Evolutionary conservation across 1,140 invertebrate genomes (phyloP).

Genomic region (Drosophila pruinosa): DNA sequence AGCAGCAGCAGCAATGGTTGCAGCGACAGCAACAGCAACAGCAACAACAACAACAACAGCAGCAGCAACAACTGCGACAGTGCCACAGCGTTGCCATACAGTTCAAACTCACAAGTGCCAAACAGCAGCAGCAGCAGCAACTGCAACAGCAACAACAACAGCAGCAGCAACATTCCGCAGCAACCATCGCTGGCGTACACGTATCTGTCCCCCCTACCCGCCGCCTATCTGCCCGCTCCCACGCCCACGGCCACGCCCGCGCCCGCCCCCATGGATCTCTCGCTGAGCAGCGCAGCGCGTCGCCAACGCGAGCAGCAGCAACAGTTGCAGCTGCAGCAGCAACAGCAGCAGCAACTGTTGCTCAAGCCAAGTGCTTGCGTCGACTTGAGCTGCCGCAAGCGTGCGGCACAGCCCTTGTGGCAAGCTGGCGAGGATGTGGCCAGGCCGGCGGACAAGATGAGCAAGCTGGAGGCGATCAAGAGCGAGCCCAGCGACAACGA

Average conservation of each 20-base stretch:
- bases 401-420: slow-evolving; percentile 49
- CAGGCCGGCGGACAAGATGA: slow-evolving; percentile 52
- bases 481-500: slow-evolving; percentile 41
- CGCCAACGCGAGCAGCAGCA: slow-evolving; percentile 42
- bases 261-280: slow-evolving; percentile 71
- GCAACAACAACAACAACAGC: slow-evolving; percentile 17
- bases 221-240: slow-evolving; percentile 34
- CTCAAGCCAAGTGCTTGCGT: slow-evolving; percentile 36
- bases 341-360: slow-evolving; percentile 22
- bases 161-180: slow-evolving; percentile 17
- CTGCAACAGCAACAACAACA: slow-evolving; percentile 29
- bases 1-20: too few species aligned
- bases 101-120: slow-evolving; percentile 21
- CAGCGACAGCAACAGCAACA: background rate
- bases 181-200: slow-evolving; percentile 7
- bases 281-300: slow-evolving; percentile 58
- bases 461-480: slow-evolving; percentile 63
- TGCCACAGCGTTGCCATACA: slow-evolving; percentile 56
- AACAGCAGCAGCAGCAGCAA: slow-evolving; percentile 17
- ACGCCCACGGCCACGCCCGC: slow-evolving; percentile 44
- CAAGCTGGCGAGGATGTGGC: slow-evolving; percentile 4
- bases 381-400: slow-evolving; percentile 75
- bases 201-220: background rate
- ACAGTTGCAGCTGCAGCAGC: slow-evolving; percentile 28
- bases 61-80: slow-evolving; percentile 29